Percentiles rank a stretch among this genome's conserved stretches.
Evolutionary conservation across 2,113 vertebrate species (phyloP).

Genomic region (Dissostichus mawsoni): DNA sequence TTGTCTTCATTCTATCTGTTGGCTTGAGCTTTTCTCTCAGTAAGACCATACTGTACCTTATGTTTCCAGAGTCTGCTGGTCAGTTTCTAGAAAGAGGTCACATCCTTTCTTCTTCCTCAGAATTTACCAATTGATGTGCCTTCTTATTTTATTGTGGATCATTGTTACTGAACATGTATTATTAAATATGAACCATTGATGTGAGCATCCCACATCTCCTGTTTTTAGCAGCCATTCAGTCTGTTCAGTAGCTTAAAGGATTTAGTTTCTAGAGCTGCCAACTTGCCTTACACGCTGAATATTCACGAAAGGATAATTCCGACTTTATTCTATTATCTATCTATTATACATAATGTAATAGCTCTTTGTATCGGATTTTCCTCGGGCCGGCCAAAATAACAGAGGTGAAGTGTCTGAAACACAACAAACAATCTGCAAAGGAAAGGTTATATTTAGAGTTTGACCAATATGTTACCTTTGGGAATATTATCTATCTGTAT

Average conservation of each 20-base stretch:
- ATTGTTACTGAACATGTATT: conserved; percentile 37
- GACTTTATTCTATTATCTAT: conserved; percentile 4
- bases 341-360: background rate
- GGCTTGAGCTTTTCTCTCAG: background rate
- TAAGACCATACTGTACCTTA: background rate
- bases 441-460: conserved; percentile 3
- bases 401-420: background rate
- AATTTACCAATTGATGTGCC: background rate
- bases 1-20: background rate
- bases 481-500: background rate
- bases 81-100: background rate
- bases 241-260: conserved; percentile 24
- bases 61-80: background rate
- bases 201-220: background rate
- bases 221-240: conserved; percentile 27
- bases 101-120: background rate
- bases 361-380: conserved; percentile 32
- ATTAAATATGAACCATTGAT: conserved; percentile 8
- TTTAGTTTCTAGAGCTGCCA: conserved; percentile 21
- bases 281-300: conserved; percentile 34
- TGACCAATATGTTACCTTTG: background rate
- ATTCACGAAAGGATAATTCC: conserved; percentile 43
- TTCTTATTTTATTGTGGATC: background rate
- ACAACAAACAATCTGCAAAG: background rate
- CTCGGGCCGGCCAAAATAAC: background rate